phyloP scores from a whole-genome alignment of 2,888 invertebrate genomes.

The Masnerella sp. region DNA sequence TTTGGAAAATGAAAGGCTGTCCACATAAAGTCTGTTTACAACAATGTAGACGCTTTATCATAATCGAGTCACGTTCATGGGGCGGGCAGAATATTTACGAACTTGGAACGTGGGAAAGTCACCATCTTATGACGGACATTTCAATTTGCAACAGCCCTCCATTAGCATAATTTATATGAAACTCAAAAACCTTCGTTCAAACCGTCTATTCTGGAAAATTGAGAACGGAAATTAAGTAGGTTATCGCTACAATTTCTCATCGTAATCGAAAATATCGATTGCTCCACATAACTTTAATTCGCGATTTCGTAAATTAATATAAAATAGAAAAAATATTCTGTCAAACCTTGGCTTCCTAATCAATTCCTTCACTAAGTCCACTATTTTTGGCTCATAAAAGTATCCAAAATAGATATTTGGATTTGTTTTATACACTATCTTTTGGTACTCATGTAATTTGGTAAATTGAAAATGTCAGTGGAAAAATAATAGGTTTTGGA shows the following conservation, averaged over 20 bases:
- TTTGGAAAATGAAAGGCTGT: background rate
- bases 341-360: too few species aligned
- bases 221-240: slow-evolving; percentile 25
- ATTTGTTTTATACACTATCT: background rate
- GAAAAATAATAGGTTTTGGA: too few species aligned
- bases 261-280: slow-evolving; percentile 38
- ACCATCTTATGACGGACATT: slow-evolving; percentile 9
- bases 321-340: background rate
- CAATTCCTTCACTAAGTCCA: too few species aligned
- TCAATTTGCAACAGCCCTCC: slow-evolving; percentile 4
- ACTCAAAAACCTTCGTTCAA: background rate
- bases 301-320: slow-evolving; percentile 2
- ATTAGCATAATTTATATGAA: slow-evolving; percentile 8
- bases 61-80: slow-evolving; percentile 49
- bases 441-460: too few species aligned
- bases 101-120: slow-evolving; percentile 46
- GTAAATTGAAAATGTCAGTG: too few species aligned
- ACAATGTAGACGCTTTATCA: slow-evolving; percentile 39
- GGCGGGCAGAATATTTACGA: slow-evolving; percentile 45
- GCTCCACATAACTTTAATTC: slow-evolving; percentile 29
- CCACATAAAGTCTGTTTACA: slow-evolving; percentile 18
- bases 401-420: too few species aligned
- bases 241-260: slow-evolving; percentile 40
- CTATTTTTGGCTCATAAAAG: too few species aligned
- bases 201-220: background rate